Evolutionary conservation across 2,113 vertebrate genomes (phyloP), one percentile per base, ranked within the genome.

Genomic region (Lutjanus erythropterus): DNA sequence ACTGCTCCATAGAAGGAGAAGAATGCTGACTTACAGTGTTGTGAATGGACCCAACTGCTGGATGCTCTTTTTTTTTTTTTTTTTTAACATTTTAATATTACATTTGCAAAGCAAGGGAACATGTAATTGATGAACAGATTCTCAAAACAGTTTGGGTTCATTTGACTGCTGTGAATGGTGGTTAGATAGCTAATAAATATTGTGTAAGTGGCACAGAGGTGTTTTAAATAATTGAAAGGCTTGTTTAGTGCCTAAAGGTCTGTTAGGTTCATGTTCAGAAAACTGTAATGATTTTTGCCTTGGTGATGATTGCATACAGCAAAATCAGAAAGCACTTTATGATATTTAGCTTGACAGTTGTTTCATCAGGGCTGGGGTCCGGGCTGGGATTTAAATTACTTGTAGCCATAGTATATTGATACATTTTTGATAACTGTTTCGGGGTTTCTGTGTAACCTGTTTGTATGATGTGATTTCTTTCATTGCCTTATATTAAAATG

Each of bases 251-350:
- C 86, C 88, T 90, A 83, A 37, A 76, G 46, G n/a, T 84, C 15
- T 66, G 12, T 78, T 41, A 39, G 19, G 71, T 47, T 79, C 15
- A 62, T 25, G 41, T 73, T 76, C 5, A 53, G 41, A 47, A 83
- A 78, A 44, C 21, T 70, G 5, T 42, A 25, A 64, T 37, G 29
- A 75, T 23, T 80, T 88, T 78, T 72, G 85, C 84, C 83, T 35
- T 86, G 58, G 53, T 65, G 59, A 80, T 82, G 42, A 84, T 81
- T 75, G 61, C 52, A 59, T 60, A 77, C 44, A 64, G 39, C 25
- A 77, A 55, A 77, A 61, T 71, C 49, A 85, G 42, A 75, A 84
- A 56, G 91, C 89, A 94, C 91, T 92, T 94, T 93, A 92, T 82
- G 75, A 78, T 75, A 71, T 70, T 84, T 44, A 79, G 86, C 81